Evolutionary conservation across 2,113 vertebrate species (phyloP).

Genomic region (Ceyx melanurus): DNA sequence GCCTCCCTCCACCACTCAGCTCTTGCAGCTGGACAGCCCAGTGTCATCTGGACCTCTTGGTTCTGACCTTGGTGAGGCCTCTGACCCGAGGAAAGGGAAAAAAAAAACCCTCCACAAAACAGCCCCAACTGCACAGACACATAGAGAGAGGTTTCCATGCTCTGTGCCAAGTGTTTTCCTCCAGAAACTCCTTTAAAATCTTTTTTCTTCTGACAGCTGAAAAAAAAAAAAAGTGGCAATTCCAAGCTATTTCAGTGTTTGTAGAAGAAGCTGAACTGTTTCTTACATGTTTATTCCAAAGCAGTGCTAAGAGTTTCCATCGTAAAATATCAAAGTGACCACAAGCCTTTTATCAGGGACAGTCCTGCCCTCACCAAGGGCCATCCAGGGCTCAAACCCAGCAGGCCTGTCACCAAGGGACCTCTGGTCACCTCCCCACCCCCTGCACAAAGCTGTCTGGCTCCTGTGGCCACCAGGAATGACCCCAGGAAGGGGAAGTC

Average conservation of each 20-base stretch:
- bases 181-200: not conserved
- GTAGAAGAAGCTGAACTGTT: not conserved
- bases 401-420: not conserved
- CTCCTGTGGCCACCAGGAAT: not conserved
- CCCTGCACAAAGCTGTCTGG: not conserved
- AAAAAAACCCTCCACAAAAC: not conserved
- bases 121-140: not conserved
- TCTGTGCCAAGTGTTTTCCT: not conserved
- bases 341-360: not conserved
- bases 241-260: not conserved
- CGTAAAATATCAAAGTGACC: not conserved
- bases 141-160: accelerated
- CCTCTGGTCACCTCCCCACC: not conserved
- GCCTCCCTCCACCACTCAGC: not conserved
- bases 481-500: not conserved
- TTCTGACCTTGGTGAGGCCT: not conserved
- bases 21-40: not conserved
- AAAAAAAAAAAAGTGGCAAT: not conserved
- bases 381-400: not conserved
- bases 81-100: not conserved
- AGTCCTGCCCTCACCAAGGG: not conserved
- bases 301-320: not conserved
- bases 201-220: not conserved
- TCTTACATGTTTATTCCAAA: not conserved
- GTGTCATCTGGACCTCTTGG: not conserved